Evolutionary conservation across 53 echinoderm and acorn worm genomes (phyloP).

Genomic region (Crossaster papposus): DNA sequence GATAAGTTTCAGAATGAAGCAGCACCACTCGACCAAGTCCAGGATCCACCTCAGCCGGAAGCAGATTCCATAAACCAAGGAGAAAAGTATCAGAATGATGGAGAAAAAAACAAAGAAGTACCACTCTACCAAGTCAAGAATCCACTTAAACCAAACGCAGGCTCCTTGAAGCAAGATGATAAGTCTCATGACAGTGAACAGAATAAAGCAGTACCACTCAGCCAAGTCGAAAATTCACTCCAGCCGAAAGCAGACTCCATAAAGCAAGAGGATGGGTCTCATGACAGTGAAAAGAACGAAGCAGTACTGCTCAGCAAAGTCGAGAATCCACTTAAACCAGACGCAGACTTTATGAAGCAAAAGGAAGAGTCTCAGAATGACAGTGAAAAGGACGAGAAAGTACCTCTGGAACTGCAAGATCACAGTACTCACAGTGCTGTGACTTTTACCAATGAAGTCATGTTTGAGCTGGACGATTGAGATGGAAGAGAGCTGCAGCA

Average conservation of each 20-base stretch:
- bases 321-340: neutral
- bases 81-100: too few species aligned
- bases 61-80: too few species aligned
- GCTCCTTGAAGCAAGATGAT: neutral
- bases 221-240: too few species aligned
- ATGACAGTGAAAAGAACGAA: neutral
- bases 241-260: too few species aligned
- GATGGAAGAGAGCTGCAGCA: neutral
- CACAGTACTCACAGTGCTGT: conserved; percentile 87
- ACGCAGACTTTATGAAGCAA: neutral
- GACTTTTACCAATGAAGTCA: conserved; percentile 80
- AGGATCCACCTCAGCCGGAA: too few species aligned
- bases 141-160: neutral
- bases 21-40: too few species aligned
- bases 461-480: conserved; percentile 95
- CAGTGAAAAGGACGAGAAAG: conserved; percentile 47
- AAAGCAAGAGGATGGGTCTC: too few species aligned
- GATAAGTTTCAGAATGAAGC: neutral
- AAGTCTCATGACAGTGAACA: neutral
- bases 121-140: neutral
- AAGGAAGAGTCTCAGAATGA: neutral
- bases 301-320: neutral
- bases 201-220: conserved; percentile 21
- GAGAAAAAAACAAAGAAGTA: neutral
- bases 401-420: conserved; percentile 79